Conservation (phyloP, 2,113 vertebrate species). For the Asarcornis scutulata region DNA sequence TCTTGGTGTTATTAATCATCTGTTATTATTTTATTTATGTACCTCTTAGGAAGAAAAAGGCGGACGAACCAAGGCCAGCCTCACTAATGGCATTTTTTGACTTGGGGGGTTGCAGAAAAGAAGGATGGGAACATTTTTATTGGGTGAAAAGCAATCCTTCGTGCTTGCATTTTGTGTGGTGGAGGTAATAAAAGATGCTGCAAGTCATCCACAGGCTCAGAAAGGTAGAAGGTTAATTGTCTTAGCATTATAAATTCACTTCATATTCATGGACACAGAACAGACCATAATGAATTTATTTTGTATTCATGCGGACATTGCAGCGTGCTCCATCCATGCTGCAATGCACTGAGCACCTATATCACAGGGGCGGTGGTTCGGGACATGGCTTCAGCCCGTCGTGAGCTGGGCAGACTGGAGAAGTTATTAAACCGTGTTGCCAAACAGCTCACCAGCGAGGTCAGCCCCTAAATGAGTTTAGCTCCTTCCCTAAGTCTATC, state of each 20-base stretch:
- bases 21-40: slow-evolving; percentile 67
- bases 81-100: background rate
- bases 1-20: slow-evolving; percentile 52
- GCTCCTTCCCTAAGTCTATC: slow-evolving; percentile 64
- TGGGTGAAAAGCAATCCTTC: background rate
- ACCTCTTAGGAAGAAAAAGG: slow-evolving; percentile 33
- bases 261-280: slow-evolving; percentile 25
- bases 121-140: background rate
- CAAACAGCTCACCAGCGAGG: slow-evolving; percentile 53
- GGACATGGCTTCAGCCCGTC: background rate
- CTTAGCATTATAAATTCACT: slow-evolving; percentile 44
- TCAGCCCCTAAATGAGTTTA: slow-evolving; percentile 74
- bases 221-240: slow-evolving; percentile 57
- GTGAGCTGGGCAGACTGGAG: slow-evolving; percentile 39
- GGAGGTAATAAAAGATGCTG: background rate
- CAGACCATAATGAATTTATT: slow-evolving; percentile 50
- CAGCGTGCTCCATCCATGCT: slow-evolving; percentile 26
- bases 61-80: background rate
- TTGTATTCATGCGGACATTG: slow-evolving; percentile 28
- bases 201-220: background rate
- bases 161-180: background rate
- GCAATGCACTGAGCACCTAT: slow-evolving; percentile 41
- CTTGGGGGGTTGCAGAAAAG: background rate
- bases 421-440: slow-evolving; percentile 45
- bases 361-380: background rate